Evolutionary conservation across 2,888 invertebrate genomes (phyloP).

Genomic region (Eristalinus sepulchralis): DNA sequence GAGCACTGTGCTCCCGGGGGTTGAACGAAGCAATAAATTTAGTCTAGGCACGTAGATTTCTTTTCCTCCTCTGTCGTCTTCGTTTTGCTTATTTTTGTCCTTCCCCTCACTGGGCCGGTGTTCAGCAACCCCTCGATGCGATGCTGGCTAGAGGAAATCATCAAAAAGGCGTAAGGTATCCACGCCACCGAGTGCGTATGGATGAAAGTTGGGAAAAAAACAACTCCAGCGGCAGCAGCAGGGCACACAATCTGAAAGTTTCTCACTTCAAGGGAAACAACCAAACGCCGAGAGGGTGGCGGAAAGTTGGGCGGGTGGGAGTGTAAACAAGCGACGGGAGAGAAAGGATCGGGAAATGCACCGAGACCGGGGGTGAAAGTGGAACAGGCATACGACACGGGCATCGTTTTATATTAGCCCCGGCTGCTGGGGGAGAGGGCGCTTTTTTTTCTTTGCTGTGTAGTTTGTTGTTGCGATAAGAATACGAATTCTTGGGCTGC

Average conservation of each 20-base stretch:
- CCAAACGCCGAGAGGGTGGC: background rate
- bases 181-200: conserved; percentile 6
- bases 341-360: conserved; percentile 14
- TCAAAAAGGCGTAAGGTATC: conserved; percentile 63
- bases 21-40: conserved; percentile 73
- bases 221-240: background rate
- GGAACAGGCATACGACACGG: conserved; percentile 1
- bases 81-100: conserved; percentile 1
- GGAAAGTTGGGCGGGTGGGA: background rate
- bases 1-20: conserved; percentile 51
- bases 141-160: background rate
- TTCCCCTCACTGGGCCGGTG: background rate
- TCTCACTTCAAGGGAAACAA: conserved; percentile 44
- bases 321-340: conserved; percentile 56
- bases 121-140: background rate
- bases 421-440: background rate
- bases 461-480: conserved; percentile 51
- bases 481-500: conserved; percentile 52
- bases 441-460: conserved; percentile 10
- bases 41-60: conserved; percentile 74
- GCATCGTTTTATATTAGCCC: conserved; percentile 54
- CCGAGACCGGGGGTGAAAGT: conserved; percentile 30
- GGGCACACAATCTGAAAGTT: conserved; percentile 41
- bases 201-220: conserved; percentile 14
- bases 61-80: conserved; percentile 14